These are phyloP conservation scores for Drosophila affinis DNA, from an alignment of 2,888 invertebrate species.

Conservation along the genomic window DNA sequence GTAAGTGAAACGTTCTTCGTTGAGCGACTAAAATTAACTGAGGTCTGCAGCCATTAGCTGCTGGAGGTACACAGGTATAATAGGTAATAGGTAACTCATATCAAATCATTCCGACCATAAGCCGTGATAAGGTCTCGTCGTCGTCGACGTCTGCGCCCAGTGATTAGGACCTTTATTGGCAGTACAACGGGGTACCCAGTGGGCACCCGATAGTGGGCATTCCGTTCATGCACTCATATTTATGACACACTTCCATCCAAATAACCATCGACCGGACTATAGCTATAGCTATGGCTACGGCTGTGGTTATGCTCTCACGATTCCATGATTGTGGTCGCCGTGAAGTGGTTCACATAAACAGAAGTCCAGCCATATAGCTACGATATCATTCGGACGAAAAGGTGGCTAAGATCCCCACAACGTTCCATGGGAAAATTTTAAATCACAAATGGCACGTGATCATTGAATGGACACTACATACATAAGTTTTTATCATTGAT, in stretches of 20 bases:
- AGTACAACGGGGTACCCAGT: background rate
- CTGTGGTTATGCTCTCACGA: slow-evolving; percentile 13
- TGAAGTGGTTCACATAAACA: slow-evolving; percentile 42
- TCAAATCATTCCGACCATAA: slow-evolving; percentile 30
- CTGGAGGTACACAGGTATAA: slow-evolving; percentile 30
- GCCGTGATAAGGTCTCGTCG: slow-evolving; percentile 37
- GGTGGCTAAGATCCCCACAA: slow-evolving; percentile 28
- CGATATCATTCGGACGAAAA: slow-evolving; percentile 4
- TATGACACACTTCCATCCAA: slow-evolving; percentile 11
- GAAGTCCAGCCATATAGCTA: slow-evolving; percentile 12
- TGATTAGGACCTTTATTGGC: slow-evolving; percentile 60
- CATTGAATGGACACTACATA: background rate
- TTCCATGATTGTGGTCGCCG: slow-evolving; percentile 11
- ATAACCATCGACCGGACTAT: background rate
- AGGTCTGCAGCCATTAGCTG: slow-evolving; percentile 14
- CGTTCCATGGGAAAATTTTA: background rate
- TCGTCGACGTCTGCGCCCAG: slow-evolving; percentile 1
- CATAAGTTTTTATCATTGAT: background rate
- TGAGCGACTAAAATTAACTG: slow-evolving; percentile 51
- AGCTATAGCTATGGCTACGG: background rate
- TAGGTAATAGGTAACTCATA: slow-evolving; percentile 17
- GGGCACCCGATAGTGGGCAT: slow-evolving; percentile 43
- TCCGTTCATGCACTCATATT: slow-evolving; percentile 22
- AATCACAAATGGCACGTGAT: background rate
- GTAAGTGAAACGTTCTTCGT: slow-evolving; percentile 29